phyloP scores from a whole-genome alignment of 2,113 vertebrate species.

The Centrocercus urophasianus region DNA sequence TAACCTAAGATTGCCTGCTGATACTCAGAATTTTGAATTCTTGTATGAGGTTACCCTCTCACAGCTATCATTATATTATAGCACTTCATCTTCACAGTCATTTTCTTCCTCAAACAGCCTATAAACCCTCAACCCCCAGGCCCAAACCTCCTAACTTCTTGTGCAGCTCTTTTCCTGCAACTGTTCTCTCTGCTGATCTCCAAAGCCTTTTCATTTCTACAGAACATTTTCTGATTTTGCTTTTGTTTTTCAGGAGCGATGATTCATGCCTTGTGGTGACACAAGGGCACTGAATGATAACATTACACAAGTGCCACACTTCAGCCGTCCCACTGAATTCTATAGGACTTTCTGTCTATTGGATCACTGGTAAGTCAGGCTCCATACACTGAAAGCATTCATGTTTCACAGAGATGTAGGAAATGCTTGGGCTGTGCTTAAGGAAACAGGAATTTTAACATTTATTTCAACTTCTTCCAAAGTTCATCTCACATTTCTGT shows the following conservation, averaged over 20 bases:
- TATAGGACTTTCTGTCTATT: background rate
- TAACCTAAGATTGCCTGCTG: background rate
- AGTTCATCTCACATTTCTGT: background rate
- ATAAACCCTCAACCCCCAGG: background rate
- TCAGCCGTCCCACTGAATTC: background rate
- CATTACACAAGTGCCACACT: background rate
- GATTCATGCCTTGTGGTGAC: background rate
- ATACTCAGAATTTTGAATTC: background rate
- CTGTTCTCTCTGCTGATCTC: background rate
- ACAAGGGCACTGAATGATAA: background rate
- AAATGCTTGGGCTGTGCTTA: background rate
- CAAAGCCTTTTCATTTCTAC: background rate
- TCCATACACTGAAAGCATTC: background rate
- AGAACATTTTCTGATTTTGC: background rate
- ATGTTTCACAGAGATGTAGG: background rate
- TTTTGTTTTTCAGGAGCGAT: background rate
- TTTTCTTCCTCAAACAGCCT: background rate
- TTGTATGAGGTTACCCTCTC: background rate
- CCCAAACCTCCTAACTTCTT: background rate
- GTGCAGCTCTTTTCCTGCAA: background rate
- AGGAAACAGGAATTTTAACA: background rate
- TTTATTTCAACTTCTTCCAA: background rate
- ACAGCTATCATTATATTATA: background rate
- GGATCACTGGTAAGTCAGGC: background rate
- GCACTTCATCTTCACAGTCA: background rate